Conservation (phyloP, 2,797 vertebrate species). For the Muscicapa striata region DNA sequence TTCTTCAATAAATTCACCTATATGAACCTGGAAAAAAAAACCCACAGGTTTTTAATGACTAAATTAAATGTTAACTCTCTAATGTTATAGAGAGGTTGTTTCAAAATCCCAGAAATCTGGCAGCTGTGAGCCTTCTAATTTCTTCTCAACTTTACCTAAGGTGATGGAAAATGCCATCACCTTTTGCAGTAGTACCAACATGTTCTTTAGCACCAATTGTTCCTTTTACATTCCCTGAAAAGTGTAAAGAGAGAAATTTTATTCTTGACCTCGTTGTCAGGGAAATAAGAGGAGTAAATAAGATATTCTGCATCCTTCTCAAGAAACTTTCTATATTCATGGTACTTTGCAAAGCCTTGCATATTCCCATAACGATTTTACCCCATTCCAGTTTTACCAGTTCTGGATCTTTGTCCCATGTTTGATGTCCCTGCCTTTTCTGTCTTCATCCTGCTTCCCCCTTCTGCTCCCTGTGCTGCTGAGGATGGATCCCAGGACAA, state of each 20-base stretch:
- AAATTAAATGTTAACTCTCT: too few species aligned
- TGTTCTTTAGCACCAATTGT: background rate
- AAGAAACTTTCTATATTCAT: background rate
- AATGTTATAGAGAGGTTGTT: background rate
- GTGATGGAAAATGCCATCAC: background rate
- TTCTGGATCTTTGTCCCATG: background rate
- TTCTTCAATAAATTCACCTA: background rate
- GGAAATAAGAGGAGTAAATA: background rate
- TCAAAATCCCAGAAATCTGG: background rate
- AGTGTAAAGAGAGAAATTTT: background rate
- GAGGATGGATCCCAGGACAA: background rate
- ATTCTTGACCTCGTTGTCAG: background rate
- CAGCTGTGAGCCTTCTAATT: background rate
- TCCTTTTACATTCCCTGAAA: background rate
- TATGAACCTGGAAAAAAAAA: background rate
- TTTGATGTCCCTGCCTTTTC: background rate
- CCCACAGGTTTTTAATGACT: background rate
- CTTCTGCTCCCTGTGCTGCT: background rate
- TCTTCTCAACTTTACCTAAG: background rate
- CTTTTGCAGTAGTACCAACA: background rate
- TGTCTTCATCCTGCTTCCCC: background rate
- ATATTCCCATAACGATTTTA: background rate
- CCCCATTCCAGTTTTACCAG: background rate
- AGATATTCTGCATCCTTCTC: background rate
- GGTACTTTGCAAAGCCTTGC: background rate